These are phyloP conservation scores for Drosophila robusta DNA, from an alignment of 2,888 invertebrate genomes.

Conservation along the genomic window DNA sequence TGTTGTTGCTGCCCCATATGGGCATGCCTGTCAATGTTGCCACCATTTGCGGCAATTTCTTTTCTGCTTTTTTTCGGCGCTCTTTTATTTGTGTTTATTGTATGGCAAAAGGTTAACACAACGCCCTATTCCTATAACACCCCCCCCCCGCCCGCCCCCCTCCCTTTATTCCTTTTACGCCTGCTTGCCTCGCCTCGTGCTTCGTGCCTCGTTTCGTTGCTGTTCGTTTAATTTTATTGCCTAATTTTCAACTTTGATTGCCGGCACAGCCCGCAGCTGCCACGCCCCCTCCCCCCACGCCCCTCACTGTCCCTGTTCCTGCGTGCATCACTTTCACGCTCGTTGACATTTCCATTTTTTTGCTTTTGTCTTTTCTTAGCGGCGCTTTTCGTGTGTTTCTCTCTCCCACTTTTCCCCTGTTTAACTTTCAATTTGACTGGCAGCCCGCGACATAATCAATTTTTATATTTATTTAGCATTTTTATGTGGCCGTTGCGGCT, in stretches of 20 bases:
- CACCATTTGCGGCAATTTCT: conserved; percentile 61
- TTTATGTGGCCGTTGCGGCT: conserved; percentile 53
- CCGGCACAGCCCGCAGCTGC: conserved; percentile 43
- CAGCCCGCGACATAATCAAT: conserved; percentile 66
- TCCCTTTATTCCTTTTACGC: background rate
- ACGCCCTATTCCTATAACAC: conserved; percentile 2
- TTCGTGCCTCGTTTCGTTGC: conserved; percentile 59
- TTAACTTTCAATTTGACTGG: conserved; percentile 62
- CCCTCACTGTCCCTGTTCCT: background rate
- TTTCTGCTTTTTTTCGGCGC: conserved; percentile 15
- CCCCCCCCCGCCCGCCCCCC: background rate
- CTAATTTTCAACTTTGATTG: conserved; percentile 80
- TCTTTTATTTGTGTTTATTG: conserved; percentile 41
- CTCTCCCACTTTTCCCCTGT: conserved; percentile 1
- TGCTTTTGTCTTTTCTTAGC: conserved; percentile 20
- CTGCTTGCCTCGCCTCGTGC: conserved; percentile 4
- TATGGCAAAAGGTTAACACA: conserved; percentile 65
- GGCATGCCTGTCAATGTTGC: conserved; percentile 59
- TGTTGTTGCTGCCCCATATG: conserved; percentile 32
- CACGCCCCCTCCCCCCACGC: conserved; percentile 4
- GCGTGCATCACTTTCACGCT: conserved; percentile 67
- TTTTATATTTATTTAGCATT: conserved; percentile 74
- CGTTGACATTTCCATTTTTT: conserved; percentile 68
- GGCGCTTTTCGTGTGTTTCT: conserved; percentile 17
- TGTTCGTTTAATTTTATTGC: conserved; percentile 80